Base-by-base conservation (phyloP, 2,113 vertebrate genomes). In the Sinosuthora webbiana region DNA sequence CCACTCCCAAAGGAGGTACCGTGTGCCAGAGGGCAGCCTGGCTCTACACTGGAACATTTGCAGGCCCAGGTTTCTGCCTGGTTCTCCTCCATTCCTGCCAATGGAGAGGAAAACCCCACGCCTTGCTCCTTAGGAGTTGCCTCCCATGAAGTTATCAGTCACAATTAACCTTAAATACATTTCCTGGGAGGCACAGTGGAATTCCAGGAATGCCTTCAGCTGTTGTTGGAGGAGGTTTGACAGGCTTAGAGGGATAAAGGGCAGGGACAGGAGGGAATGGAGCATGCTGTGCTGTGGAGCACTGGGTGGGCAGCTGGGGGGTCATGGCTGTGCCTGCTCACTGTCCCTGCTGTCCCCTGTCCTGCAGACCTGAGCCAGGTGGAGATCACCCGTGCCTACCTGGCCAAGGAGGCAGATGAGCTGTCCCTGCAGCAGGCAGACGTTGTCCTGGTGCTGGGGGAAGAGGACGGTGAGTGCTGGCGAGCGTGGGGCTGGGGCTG, bases 401-500 rank as follows among this genome's bases (percentile, higher is more conserved):
- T 99, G 89, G 99, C 99, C 5, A 99, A 98, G 83, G 97, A 98
- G 65, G 98, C 94, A 0, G 99, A 99, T 0, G 99, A 99, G 97
- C 57, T 99, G 25, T 98, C 99, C 1, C 97, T 99, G 70, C 98
- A 99, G 94, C 99, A 98, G 95, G 98, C 99, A 0, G 99, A 99
- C 2, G 98, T 99, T 0, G 98, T 99, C 22, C 97, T 99, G 41
- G 96, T 99, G 37, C 69, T 98, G 64, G 97, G 97, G 11, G 97
- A 82, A 37, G 99, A 99, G 74, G 99, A 99, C 0, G 99, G 99
- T 99, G 79, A 98, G 98, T 16, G 10, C 4, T 0, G 0, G 63
- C 0, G 0, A 9, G 18, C 0, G 0, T 5, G 18, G 70, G 15
- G 24, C 56, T 25, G 67, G 0, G 45, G 20, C 45, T 45, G 49